Evolutionary conservation across 30 jellyfish, hydroid and myxozoan species (phyloP), one percentile per base, ranked within the genome.

Genomic region (Pelagia noctiluca): DNA sequence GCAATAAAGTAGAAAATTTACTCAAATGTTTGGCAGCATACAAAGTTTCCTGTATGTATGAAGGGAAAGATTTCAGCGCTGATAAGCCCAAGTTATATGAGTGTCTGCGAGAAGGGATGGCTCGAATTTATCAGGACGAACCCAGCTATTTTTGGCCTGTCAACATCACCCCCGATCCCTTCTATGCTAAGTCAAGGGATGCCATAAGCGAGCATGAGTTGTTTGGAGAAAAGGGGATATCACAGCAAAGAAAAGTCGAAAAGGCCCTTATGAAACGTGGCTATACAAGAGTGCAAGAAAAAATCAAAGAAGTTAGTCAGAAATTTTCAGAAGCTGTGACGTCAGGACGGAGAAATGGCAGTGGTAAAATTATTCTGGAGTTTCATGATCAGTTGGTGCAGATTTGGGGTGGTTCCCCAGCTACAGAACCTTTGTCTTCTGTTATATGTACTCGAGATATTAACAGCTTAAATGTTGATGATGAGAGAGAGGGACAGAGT

Each of bases 321-420:
- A 42, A 78, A 31, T 73, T 62, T 46, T 75, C 88, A 37, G 62
- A 38, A 48, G 88, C 88, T 30, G 85, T 61, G 32, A 73, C 86
- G 23, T 32, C 34, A 31, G 94, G 94, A 32, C 60, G 71, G 12
- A 18, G 87, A 33, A 66, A 80, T 83, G 87, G 94, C 0, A 83
- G 94, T 63, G 81, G 95, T 8, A 84, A 57, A 75, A 42, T 72
- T 46, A 68, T 73, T 26, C 48, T 53, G 29, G 88, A 71, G 46
- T 75, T 63, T 57, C 61, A 60, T 63, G 83, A 84, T 35, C 54
- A 73, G 68, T 46, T 84, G 60, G 24, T 10, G 26, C 60, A 21
- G 63, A 60, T 73, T 49, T 83, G 83, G 88, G 88, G 88, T 23
- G 83, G 76, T 60, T 63, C 88, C 16, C 87, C 95, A 50, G 64